These are phyloP conservation scores for Lasiurus cinereus DNA, from an alignment of 2,113 vertebrate species.

Conservation along the genomic window DNA sequence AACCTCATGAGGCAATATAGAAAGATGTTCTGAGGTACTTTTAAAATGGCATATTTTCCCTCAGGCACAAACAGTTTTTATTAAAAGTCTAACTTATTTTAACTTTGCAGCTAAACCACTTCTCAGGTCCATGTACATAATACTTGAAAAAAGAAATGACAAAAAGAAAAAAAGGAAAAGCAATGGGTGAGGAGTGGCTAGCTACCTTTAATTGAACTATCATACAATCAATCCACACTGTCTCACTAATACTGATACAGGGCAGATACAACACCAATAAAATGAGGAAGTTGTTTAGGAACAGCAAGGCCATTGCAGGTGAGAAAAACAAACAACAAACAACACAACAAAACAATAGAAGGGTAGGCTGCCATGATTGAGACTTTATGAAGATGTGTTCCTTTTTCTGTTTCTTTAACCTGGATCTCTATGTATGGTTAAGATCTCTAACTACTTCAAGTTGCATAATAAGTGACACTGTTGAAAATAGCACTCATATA, in stretches of 20 bases:
- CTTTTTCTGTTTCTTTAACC: constrained; percentile 59
- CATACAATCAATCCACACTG: constrained; percentile 52
- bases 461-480: constrained; percentile 70
- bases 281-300: not conserved
- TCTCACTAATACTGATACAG: constrained; percentile 27
- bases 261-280: not conserved
- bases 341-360: not conserved
- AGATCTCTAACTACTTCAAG: constrained; percentile 80
- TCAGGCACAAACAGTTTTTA: constrained; percentile 67
- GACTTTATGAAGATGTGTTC: constrained; percentile 49
- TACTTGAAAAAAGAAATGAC: not conserved
- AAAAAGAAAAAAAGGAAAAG: not conserved
- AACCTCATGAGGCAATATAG: not conserved
- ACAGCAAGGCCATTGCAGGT: constrained; percentile 27
- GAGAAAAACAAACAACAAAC: too few species aligned
- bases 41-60: constrained; percentile 72
- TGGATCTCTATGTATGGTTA: constrained; percentile 68
- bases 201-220: constrained; percentile 39
- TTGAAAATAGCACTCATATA: constrained; percentile 65
- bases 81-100: constrained; percentile 25
- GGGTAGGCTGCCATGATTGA: constrained; percentile 57
- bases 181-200: not conserved
- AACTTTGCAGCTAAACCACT: constrained; percentile 67
- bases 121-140: constrained; percentile 64
- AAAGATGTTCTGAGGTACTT: constrained; percentile 70